Percentiles rank a stretch among this genome's conserved stretches.
Conservation (phyloP, 2,113 vertebrate species). For the Rhabdomys dilectus region DNA sequence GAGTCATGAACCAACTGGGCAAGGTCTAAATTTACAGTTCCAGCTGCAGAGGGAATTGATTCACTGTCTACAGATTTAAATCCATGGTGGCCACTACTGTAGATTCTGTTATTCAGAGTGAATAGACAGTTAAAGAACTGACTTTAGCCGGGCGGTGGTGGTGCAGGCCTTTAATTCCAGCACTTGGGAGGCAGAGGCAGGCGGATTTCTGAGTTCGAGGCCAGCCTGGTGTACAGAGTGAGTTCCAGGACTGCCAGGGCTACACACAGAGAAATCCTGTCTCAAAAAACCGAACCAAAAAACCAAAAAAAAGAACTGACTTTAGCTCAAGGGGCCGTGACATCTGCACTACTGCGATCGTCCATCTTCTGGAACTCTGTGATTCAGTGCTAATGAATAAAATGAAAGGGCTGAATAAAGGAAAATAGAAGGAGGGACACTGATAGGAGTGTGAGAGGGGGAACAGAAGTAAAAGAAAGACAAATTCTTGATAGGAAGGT, state of each 20-base stretch:
- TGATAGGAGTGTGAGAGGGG: neutral
- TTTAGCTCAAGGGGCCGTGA: neutral
- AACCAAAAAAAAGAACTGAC: neutral
- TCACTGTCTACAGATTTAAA: neutral
- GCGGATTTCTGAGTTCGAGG: too few relatives aligned
- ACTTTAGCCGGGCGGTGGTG: too few relatives aligned
- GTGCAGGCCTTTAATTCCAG: too few relatives aligned
- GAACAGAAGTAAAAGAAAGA: neutral
- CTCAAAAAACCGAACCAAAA: too few relatives aligned
- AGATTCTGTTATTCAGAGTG: neutral
- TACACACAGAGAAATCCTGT: too few relatives aligned
- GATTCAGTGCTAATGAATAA: neutral
- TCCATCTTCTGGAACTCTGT: constrained; percentile 18
- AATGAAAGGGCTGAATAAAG: neutral
- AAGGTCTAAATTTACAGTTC: constrained; percentile 57
- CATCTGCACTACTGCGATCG: neutral
- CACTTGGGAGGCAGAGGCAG: too few relatives aligned
- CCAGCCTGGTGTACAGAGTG: too few relatives aligned
- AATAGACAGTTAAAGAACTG: neutral
- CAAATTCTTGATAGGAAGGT: constrained; percentile 11
- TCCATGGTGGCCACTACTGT: neutral
- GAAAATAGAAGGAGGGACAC: neutral
- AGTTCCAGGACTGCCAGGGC: too few relatives aligned
- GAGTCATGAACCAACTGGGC: neutral
- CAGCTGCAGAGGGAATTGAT: neutral